Conservation (phyloP, 2,113 vertebrate genomes). For the Psammodynastes pulverulentus region DNA sequence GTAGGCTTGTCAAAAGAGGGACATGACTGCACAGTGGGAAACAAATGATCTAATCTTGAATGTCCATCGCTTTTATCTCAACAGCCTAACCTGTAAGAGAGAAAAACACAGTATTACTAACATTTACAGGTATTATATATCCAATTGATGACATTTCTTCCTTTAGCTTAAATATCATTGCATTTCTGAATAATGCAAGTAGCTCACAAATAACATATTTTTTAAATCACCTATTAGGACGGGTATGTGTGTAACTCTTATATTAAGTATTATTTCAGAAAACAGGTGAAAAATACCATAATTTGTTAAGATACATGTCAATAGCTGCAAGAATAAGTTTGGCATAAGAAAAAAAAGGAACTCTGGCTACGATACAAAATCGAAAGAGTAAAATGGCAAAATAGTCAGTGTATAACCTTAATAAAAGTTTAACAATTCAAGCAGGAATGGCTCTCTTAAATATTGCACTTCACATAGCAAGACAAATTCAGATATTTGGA, state of each 20-base stretch:
- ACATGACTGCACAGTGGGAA: slow-evolving; percentile 70
- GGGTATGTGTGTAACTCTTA: background rate
- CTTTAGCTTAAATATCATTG: background rate
- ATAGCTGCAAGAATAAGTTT: background rate
- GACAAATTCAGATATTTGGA: background rate
- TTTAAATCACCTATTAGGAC: background rate
- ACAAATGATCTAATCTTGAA: slow-evolving; percentile 67
- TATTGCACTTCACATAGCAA: background rate
- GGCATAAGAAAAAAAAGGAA: background rate
- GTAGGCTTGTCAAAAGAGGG: slow-evolving; percentile 67
- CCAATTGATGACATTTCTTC: background rate
- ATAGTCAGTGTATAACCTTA: background rate
- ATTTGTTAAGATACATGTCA: background rate
- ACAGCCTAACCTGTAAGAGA: slow-evolving; percentile 77
- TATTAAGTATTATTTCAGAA: background rate
- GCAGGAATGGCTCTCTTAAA: background rate
- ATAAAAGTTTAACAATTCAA: background rate
- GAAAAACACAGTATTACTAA: background rate
- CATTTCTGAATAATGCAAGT: background rate
- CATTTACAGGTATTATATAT: background rate
- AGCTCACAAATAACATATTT: background rate
- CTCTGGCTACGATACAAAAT: background rate
- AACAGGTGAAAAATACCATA: background rate
- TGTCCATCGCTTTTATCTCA: slow-evolving; percentile 73
- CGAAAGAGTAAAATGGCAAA: background rate